Percentiles rank a stretch among this genome's conserved stretches.
These are phyloP conservation scores for Mercenaria mercenaria DNA, from an alignment of 1,140 invertebrate genomes.

Conservation along the genomic window DNA sequence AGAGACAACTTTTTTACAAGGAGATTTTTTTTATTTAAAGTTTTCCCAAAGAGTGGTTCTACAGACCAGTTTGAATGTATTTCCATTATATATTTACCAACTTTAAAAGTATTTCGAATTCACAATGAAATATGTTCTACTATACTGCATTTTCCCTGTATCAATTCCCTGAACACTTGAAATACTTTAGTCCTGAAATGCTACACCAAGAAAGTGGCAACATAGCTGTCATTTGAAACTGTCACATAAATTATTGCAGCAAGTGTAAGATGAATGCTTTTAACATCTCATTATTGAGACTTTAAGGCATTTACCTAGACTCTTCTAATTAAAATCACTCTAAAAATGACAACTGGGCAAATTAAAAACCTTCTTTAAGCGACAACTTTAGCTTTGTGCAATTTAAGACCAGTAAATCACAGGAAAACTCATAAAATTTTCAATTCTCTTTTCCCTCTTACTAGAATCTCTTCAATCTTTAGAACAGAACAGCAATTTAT, in stretches of 20 bases:
- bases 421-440: not conserved
- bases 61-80: no score
- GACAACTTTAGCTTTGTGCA: not conserved
- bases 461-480: not conserved
- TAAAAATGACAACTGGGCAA: not conserved
- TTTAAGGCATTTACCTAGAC: not conserved
- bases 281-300: conserved; percentile 13
- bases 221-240: conserved; percentile 5
- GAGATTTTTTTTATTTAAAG: no score
- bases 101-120: no score
- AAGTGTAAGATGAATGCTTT: not conserved
- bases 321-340: not conserved
- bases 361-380: not conserved
- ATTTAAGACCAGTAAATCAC: not conserved
- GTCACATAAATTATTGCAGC: conserved; percentile 14
- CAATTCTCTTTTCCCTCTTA: conserved; percentile 10
- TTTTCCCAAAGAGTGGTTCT: no score
- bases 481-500: not conserved
- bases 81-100: no score
- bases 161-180: no score
- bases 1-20: no score
- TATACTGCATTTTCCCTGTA: no score
- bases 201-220: not conserved
- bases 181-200: not conserved
- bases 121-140: no score